Evolutionary conservation across 2,797 vertebrate species (phyloP), one percentile per base, ranked within the genome.

Genomic region (Microctenopoma lineatum): DNA sequence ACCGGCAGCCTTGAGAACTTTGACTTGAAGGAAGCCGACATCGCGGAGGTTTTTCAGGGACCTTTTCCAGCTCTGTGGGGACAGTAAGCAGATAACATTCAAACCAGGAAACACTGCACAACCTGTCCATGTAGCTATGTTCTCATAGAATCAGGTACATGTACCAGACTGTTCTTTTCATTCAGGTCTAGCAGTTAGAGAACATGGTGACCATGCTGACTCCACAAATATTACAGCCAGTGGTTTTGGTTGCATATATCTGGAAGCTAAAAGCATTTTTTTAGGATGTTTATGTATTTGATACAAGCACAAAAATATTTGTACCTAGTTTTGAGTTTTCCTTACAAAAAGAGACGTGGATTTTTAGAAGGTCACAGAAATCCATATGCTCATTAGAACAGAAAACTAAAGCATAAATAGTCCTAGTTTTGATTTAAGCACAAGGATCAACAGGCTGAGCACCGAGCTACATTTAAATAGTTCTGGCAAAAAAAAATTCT

Each of bases 1-100:
- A 73, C 97, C 96, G 10, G 84, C 70, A 0, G 97, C 97, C 79
- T 93, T 96, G 64, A 98, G 82, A 56, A 99, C 94, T 86, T 99
- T 99, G 57, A 97, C 95, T 92, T 99, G 97, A 55, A 99, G 93
- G 66, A 96, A 95, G 4, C 98, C 98, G 4, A 99, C 29, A 3
- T 99, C 97, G 61, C 80, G 90, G 12, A 96, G 29, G 68, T 96
- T 94, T 36, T 74, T 88, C 55, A 98, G 87, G 14, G 96, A 95
- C 62, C 92, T 95, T 84, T 80, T 94, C 55, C 96, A 68, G 80
- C 89, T 66, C 98, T 99, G 89, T 8, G 38, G 47, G 27, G 21
- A 66, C 16, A 63, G 46, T 1, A 54, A 65, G 32, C 41, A 87
- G 50, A 83, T 2, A 7, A 36, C 56, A 47, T 48, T 41, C 52